Base-by-base conservation (phyloP, 2,888 invertebrate genomes). In the Lapara coniferarum region DNA sequence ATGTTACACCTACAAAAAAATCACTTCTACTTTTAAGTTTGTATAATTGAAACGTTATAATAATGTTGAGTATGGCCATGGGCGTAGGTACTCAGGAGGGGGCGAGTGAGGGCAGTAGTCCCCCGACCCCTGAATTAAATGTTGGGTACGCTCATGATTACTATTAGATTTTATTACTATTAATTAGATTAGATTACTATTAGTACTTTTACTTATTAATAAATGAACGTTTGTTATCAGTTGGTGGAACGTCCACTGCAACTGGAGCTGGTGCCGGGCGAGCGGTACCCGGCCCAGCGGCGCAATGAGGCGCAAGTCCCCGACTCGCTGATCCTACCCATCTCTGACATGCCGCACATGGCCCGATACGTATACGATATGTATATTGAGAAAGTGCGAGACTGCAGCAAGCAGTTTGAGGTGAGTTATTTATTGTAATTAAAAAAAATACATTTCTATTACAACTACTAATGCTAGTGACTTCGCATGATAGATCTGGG, bases 351-450 rank as follows among this genome's bases (percentile, higher is more conserved):
- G 97, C 96, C 98, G 1, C 97, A 98, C 83, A 98, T 99, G 97
- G 98, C 98, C 0, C 96, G 97, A 83, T 98, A 97, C 90, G 99
- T 99, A 0, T 98, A 97, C 89, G 97, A 98, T 81, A 96, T 98
- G 91, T 99, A 99, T 87, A 95, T 97, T 83, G 95, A 96, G 68
- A 95, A 96, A 82, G 95, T 98, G 6, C 66, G 67, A 5, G 66
- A 71, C 46, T 67, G 63, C 66, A 67, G 51, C 57, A 66, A 52
- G 2, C 57, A 70, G 52, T 67, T 66, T 16, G 56, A 70, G 52
- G 69, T 70, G 13, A 56, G 68, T 57, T 25, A 52, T 25, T 51
- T 30, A 0, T 44, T 44, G 8, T 44, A 16, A 37, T 37, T 7
- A 37, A 8, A 8, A 37, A 37, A 37, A 37, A 7, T 8, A 37